A percentile compares a stretch with the other conserved stretches of the same genome.
These are phyloP conservation scores for Microtus ochrogaster DNA, from an alignment of 2,113 vertebrate genomes.

Conservation along the genomic window DNA sequence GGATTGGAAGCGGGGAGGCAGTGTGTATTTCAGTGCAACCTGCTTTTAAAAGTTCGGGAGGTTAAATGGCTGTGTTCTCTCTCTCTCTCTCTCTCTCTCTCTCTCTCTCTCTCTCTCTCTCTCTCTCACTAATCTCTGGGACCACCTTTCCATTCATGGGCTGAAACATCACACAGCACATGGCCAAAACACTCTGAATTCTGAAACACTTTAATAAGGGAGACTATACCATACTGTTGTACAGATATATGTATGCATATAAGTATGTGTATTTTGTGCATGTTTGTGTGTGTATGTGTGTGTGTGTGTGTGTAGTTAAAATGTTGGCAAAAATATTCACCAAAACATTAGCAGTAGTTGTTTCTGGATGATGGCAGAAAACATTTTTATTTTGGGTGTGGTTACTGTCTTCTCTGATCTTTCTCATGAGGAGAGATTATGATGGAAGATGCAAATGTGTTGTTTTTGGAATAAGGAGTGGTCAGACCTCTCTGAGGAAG, in stretches of 20 bases:
- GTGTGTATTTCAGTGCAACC: neutral
- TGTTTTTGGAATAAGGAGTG: neutral
- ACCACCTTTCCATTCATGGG: no score
- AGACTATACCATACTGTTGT: neutral
- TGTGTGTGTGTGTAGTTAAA: neutral
- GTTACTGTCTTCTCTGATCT: constrained; percentile 50
- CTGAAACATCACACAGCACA: neutral
- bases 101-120: neutral
- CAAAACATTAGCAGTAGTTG: constrained; percentile 26
- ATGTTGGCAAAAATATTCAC: constrained; percentile 34
- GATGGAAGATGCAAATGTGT: neutral
- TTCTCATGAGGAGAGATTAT: constrained; percentile 28
- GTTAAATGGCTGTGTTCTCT: neutral
- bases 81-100: neutral
- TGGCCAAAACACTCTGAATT: neutral
- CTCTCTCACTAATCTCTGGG: neutral
- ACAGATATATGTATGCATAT: neutral
- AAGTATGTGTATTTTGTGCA: neutral
- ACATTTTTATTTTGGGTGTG: constrained; percentile 45
- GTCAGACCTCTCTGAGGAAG: neutral
- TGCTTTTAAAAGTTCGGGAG: neutral
- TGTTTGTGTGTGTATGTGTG: neutral
- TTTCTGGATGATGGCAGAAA: constrained; percentile 17
- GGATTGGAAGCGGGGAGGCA: no score
- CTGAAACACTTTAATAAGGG: neutral